Evolutionary conservation across 2,888 invertebrate genomes (phyloP).

Genomic region (Polietes domitor): DNA sequence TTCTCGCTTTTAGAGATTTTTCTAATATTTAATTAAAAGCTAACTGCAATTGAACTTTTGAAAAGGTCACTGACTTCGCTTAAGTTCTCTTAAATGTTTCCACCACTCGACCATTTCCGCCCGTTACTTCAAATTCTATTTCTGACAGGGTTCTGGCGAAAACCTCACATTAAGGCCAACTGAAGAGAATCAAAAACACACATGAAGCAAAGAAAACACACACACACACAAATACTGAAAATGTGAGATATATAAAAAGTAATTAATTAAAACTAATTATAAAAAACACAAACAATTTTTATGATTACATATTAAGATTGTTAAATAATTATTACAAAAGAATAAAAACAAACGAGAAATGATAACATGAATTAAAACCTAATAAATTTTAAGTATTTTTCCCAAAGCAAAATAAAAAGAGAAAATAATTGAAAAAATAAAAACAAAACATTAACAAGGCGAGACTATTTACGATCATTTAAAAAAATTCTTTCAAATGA

Average conservation of each 20-base stretch:
- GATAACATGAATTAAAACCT: constrained; percentile 36
- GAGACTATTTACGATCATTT: constrained; percentile 44
- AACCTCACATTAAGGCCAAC: not conserved
- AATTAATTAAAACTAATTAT: constrained; percentile 52
- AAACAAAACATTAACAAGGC: constrained; percentile 27
- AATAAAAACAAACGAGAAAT: constrained; percentile 26
- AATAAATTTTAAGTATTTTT: constrained; percentile 65
- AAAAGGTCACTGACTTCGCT: no score
- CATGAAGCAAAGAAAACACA: constrained; percentile 37
- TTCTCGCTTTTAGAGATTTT: no score
- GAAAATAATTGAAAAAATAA: constrained; percentile 12
- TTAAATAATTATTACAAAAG: constrained; percentile 58
- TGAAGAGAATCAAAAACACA: no score
- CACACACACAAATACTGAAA: constrained; percentile 26
- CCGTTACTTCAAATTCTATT: not conserved
- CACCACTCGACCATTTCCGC: no score
- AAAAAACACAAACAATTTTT: constrained; percentile 43
- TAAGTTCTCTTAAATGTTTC: no score
- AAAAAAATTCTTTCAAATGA: constrained; percentile 37
- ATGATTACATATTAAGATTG: constrained; percentile 60
- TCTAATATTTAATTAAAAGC: no score
- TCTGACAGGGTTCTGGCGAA: not conserved
- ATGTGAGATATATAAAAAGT: constrained; percentile 67
- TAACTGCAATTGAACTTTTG: no score
- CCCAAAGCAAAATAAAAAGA: constrained; percentile 51